Evolutionary conservation across 2,888 invertebrate genomes (phyloP).

Genomic region (Polyploca ridens): DNA sequence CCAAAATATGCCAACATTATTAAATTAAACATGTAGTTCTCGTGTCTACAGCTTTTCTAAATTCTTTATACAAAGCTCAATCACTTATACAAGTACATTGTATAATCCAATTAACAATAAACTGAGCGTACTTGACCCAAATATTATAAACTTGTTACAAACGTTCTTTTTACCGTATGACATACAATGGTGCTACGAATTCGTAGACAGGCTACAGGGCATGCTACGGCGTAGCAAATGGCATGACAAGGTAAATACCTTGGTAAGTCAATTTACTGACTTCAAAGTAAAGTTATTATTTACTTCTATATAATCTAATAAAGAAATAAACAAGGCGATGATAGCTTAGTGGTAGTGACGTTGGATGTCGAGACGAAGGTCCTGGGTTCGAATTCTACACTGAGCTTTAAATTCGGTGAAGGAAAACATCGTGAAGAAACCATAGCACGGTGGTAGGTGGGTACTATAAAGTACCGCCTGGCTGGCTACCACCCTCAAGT

Average conservation of each 20-base stretch:
- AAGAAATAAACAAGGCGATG: no score
- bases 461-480: no score
- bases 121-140: constrained; percentile 37
- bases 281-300: no score
- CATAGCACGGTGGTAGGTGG: no score
- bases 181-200: constrained; percentile 5
- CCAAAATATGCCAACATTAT: background rate
- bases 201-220: background rate
- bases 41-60: constrained; percentile 26
- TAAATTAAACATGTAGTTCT: constrained; percentile 21
- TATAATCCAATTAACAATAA: constrained; percentile 34
- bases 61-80: constrained; percentile 20
- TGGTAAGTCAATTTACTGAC: background rate
- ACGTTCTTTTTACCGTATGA: constrained; percentile 13
- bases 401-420: no score
- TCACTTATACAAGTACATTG: constrained; percentile 30
- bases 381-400: no score
- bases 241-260: background rate
- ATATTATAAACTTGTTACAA: constrained; percentile 30
- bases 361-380: no score
- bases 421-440: no score
- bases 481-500: no score
- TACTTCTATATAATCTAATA: no score
- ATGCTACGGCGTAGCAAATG: background rate
- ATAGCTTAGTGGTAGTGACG: no score